Evolutionary conservation across 2,113 vertebrate genomes (phyloP).

Genomic region (Platichthys flesus): DNA sequence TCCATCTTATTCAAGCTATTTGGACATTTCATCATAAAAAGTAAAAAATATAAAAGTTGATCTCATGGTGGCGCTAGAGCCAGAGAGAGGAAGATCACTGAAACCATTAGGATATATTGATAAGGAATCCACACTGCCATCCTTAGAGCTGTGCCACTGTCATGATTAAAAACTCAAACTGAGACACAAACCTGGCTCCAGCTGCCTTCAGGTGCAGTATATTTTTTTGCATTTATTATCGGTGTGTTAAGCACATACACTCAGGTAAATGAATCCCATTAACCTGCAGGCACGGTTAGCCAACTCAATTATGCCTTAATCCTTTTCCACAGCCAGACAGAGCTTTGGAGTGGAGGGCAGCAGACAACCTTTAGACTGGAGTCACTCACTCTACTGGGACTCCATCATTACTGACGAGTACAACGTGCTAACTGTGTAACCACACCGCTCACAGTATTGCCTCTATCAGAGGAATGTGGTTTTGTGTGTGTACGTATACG

Average conservation of each 20-base stretch:
- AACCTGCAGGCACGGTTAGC: conserved; percentile 61
- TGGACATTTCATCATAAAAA: no score
- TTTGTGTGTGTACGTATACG: not conserved
- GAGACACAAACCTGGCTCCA: not conserved
- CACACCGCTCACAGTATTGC: conserved; percentile 15
- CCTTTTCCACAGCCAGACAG: conserved; percentile 39
- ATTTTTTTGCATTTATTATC: not conserved
- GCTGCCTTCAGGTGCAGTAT: not conserved
- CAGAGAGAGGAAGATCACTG: no score
- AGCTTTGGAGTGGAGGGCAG: conserved; percentile 28
- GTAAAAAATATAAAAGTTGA: no score
- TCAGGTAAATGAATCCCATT: conserved; percentile 65
- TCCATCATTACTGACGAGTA: conserved; percentile 16
- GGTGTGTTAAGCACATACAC: conserved; percentile 4
- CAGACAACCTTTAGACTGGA: conserved; percentile 36
- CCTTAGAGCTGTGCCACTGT: not conserved
- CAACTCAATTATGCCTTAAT: conserved; percentile 76
- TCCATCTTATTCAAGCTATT: no score
- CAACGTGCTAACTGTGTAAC: conserved; percentile 6
- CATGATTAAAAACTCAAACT: not conserved
- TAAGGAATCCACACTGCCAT: not conserved
- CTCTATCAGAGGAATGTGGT: conserved; percentile 23
- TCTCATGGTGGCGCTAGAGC: no score
- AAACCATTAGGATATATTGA: no score
- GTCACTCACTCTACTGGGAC: conserved; percentile 36